Conservation (phyloP, 1,140 invertebrate genomes). For the Polyergus mexicanus region DNA sequence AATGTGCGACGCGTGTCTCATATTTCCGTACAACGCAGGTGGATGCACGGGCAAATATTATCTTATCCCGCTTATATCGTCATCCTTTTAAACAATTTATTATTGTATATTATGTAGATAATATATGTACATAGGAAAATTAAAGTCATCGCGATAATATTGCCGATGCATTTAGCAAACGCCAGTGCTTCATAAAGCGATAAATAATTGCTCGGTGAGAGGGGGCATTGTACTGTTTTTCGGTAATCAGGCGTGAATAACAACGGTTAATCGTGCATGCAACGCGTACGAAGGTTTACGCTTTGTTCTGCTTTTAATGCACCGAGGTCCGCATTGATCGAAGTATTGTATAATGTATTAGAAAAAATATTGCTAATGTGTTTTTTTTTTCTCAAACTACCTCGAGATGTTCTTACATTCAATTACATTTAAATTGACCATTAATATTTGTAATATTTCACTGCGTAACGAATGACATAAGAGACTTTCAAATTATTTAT, state of each 20-base stretch:
- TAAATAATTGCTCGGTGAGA: constrained; percentile 58
- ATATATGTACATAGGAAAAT: not conserved
- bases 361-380: constrained; percentile 1
- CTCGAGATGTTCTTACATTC: not conserved
- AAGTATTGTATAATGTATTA: not conserved
- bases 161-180: constrained; percentile 30
- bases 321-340: constrained; percentile 31
- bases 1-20: not conserved
- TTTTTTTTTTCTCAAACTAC: constrained; percentile 4
- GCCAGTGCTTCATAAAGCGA: constrained; percentile 54
- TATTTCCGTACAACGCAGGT: not conserved
- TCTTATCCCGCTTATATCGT: constrained; percentile 7
- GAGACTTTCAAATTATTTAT: not conserved
- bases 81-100: constrained; percentile 29
- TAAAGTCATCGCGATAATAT: constrained; percentile 48
- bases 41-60: constrained; percentile 4
- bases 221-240: constrained; percentile 36
- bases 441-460: not conserved
- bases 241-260: constrained; percentile 58
- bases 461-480: not conserved
- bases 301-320: constrained; percentile 44
- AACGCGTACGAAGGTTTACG: constrained; percentile 38
- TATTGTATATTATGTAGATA: constrained; percentile 11
- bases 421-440: not conserved
- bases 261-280: constrained; percentile 45